Conservation (phyloP, 2,113 vertebrate genomes). For the Phainopepla nitens region DNA sequence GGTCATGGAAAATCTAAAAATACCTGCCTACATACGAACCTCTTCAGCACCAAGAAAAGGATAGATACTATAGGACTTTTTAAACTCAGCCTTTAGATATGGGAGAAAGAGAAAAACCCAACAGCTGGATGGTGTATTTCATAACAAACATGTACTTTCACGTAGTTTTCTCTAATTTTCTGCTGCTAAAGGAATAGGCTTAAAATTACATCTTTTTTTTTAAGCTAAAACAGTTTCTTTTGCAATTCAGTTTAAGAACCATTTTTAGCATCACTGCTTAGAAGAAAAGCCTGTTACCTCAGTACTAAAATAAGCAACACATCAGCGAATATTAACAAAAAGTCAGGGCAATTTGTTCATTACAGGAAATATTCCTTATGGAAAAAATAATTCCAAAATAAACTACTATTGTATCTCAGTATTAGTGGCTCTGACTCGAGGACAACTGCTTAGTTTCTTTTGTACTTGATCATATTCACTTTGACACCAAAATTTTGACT, state of each 20-base stretch:
- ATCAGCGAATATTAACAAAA: background rate
- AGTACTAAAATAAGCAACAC: background rate
- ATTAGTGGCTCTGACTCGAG: background rate
- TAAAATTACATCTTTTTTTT: background rate
- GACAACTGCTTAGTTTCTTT: background rate
- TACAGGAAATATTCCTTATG: background rate
- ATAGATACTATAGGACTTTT: background rate
- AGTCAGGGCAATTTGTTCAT: background rate
- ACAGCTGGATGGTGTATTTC: background rate
- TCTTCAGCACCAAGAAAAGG: background rate
- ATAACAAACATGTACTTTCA: background rate
- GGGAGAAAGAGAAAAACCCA: fast-evolving
- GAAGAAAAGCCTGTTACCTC: background rate
- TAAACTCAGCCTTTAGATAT: background rate
- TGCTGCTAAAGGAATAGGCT: background rate
- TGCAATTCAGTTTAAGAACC: background rate
- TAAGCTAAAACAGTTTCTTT: background rate
- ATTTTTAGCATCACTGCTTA: background rate
- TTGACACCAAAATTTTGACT: background rate
- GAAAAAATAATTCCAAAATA: background rate
- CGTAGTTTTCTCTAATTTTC: background rate
- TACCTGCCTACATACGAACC: background rate
- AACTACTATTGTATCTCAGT: background rate
- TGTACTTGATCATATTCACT: background rate
- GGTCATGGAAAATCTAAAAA: background rate